Evolutionary conservation across 1,140 invertebrate species (phyloP), one percentile per base, ranked within the genome.

Genomic region (Steinernema khuongi): DNA sequence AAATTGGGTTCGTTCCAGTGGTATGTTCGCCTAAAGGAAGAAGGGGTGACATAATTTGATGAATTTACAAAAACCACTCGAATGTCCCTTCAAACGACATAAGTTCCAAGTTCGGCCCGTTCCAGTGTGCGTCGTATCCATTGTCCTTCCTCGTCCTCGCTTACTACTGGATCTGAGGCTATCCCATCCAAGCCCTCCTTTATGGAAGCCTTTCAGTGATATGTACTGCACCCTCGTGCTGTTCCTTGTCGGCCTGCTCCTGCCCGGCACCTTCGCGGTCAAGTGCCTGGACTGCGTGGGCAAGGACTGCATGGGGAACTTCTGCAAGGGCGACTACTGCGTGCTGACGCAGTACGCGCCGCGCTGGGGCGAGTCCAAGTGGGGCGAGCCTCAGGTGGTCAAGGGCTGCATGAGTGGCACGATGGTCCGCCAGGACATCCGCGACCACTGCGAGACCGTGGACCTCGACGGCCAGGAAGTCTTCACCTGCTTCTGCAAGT

Each of bases 401-500:
- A 83, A 83, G 71, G 82, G 82, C 1, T 83, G 82, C 66, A 72
- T 84, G 76, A 81, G 72, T 26, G 82, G 82, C 31, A 73, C 36
- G 30, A 81, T 83, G 83, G 30, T 83, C 14, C 60, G 75, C 28
- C 77, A 79, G n/a, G 78, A 82, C 30, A 41, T 83, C 19, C 43
- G 74, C 17, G 67, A 60, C 33, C 83, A 83, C 71, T 83, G 82
- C 68, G 82, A 83, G 75, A 68, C 68, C 7, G 76, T 76, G 7
- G 81, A 80, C 14, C 75, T 43, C 18, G 44, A 74, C 70, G 78
- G 74, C 19, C 44, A 76, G 74, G 81, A 85, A 36, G 70, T 83
- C 14, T 85, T 85, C 75, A 83, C 83, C 4, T 83, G 82, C 69
- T 85, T 83, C 75, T 83, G 82, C 70, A 74, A 81, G 29, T 72